Evolutionary conservation across 1,140 invertebrate genomes (phyloP).

Genomic region (Drosophila tristis): DNA sequence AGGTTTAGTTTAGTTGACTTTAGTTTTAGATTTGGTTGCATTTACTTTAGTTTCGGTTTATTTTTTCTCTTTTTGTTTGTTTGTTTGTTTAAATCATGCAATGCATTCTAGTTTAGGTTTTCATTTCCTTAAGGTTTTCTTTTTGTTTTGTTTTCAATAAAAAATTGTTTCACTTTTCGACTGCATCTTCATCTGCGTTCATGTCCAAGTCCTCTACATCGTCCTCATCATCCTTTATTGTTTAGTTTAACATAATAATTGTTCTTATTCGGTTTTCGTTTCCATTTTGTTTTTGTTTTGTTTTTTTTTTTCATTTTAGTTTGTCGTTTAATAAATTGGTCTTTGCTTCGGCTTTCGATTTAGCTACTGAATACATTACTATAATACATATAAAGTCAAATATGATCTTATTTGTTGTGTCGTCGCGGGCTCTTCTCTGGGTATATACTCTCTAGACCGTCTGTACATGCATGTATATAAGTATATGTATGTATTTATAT

Average conservation of each 20-base stretch:
- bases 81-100: conserved; percentile 57
- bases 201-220: conserved; percentile 23
- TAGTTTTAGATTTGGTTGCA: conserved; percentile 45
- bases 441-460: conserved; percentile 53
- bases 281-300: conserved; percentile 7
- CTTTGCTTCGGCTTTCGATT: conserved; percentile 79
- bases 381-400: conserved; percentile 80
- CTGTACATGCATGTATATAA: conserved; percentile 54
- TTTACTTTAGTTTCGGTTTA: conserved; percentile 38
- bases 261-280: conserved; percentile 23
- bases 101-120: conserved; percentile 59
- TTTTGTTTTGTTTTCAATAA: conserved; percentile 46
- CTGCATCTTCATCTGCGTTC: not conserved
- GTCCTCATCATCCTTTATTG: conserved; percentile 30
- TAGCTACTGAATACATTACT: conserved; percentile 75
- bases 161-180: conserved; percentile 63
- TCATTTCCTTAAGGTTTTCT: conserved; percentile 29
- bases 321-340: conserved; percentile 78
- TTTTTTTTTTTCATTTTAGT: conserved; percentile 18
- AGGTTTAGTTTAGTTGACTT: conserved; percentile 32
- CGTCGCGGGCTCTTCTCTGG: conserved; percentile 22
- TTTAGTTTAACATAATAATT: conserved; percentile 77
- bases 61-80: conserved; percentile 35
- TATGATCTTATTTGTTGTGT: conserved; percentile 68
- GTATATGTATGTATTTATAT: conserved; percentile 15